phyloP scores from a whole-genome alignment of 2,797 vertebrate genomes.

The Anguilla anguilla region DNA sequence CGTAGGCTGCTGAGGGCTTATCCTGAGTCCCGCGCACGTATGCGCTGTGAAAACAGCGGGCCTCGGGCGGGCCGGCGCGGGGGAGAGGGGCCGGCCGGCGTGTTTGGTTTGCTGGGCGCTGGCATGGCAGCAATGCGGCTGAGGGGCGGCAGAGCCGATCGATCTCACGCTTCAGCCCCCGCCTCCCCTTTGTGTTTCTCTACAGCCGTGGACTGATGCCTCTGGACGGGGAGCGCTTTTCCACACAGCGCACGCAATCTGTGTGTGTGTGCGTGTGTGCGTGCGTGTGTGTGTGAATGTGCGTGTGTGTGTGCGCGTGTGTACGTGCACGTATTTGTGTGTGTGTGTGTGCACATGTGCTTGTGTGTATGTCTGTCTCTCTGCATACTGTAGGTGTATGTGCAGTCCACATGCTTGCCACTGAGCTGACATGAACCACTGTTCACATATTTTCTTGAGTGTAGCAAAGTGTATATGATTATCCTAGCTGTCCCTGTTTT shows the following conservation, averaged over 20 bases:
- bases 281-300: background rate
- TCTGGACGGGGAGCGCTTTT: background rate
- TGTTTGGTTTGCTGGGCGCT: slow-evolving; percentile 27
- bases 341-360: background rate
- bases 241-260: background rate
- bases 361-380: background rate
- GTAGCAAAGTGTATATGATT: background rate
- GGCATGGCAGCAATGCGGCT: slow-evolving; percentile 22
- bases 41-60: background rate
- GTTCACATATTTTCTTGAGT: background rate
- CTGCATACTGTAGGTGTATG: background rate
- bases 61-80: background rate
- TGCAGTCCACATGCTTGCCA: background rate
- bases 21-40: background rate
- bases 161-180: slow-evolving; percentile 30
- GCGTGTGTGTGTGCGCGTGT: background rate
- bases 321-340: background rate
- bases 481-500: background rate
- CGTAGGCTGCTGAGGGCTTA: background rate
- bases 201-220: slow-evolving; percentile 18
- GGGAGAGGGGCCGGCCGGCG: background rate
- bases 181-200: slow-evolving; percentile 27
- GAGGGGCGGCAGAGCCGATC: slow-evolving; percentile 24
- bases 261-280: background rate
- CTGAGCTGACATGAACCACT: background rate